These are phyloP conservation scores for Exocentrus adspersus DNA, from an alignment of 2,888 invertebrate species.

Conservation along the genomic window DNA sequence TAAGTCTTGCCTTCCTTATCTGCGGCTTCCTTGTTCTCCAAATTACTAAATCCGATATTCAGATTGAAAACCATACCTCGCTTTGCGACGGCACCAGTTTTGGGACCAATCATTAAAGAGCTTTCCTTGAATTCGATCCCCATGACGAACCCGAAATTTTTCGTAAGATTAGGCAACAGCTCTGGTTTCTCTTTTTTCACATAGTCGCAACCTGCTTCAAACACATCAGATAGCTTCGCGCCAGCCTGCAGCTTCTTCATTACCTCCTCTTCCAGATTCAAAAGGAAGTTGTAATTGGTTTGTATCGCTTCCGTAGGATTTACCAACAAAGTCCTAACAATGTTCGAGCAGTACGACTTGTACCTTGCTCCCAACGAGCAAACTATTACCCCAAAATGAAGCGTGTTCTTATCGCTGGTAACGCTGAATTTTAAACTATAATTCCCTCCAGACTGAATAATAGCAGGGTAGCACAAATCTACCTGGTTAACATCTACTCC, in stretches of 20 bases:
- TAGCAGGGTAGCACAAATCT: conserved; percentile 98
- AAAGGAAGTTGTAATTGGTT: conserved; percentile 91
- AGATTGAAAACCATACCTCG: conserved; percentile 98
- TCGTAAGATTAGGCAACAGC: conserved; percentile 89
- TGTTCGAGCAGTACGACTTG: conserved; percentile 98
- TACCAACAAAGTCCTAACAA: conserved; percentile 94
- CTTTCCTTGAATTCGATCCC: conserved; percentile 98
- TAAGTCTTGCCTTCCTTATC: conserved; percentile 91
- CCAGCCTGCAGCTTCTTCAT: conserved; percentile 86
- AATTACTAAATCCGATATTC: conserved; percentile 88
- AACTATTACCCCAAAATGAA: conserved; percentile 96
- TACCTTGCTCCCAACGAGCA: conserved; percentile 95
- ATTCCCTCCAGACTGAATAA: conserved; percentile 98
- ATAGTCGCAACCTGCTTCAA: conserved; percentile 81
- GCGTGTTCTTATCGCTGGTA: conserved; percentile 89
- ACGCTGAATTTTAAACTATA: conserved; percentile 96
- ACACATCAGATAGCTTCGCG: conserved; percentile 85
- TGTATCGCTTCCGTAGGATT: conserved; percentile 86
- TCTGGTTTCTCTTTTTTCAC: conserved; percentile 89
- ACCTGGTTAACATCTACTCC: conserved; percentile 89
- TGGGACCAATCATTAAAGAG: conserved; percentile 90
- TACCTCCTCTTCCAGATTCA: conserved; percentile 90
- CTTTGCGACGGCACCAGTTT: conserved; percentile 80
- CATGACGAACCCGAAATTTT: conserved; percentile 96
- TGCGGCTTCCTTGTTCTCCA: conserved; percentile 82